A percentile compares a stretch with the other conserved stretches of the same genome.
Evolutionary conservation across 2,888 invertebrate genomes (phyloP).

Genomic region (Drosophila prolongata): DNA sequence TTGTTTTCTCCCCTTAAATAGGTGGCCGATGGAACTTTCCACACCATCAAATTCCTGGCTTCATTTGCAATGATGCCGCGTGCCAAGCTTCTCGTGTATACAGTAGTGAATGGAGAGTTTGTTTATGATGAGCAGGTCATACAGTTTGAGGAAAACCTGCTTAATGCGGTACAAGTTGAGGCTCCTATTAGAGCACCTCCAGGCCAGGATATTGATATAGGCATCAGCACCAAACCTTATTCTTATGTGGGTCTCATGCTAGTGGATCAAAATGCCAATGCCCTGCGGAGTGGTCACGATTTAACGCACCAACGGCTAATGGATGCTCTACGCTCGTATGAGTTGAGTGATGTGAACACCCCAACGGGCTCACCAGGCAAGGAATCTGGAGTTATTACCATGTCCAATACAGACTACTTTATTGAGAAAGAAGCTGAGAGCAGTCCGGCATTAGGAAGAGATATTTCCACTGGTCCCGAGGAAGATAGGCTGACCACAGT

Average conservation of each 20-base stretch:
- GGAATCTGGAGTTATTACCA: constrained; percentile 81
- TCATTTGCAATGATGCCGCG: constrained; percentile 93
- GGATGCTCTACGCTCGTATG: constrained; percentile 80
- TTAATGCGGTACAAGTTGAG: constrained; percentile 91
- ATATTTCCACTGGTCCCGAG: constrained; percentile 54
- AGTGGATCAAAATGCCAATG: constrained; percentile 92
- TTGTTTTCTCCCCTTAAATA: constrained; percentile 16
- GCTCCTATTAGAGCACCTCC: constrained; percentile 89
- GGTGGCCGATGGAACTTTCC: constrained; percentile 80
- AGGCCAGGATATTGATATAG: constrained; percentile 91
- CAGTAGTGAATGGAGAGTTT: constrained; percentile 90
- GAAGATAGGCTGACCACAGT: constrained; percentile 81
- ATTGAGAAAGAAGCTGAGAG: constrained; percentile 78
- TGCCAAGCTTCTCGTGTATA: constrained; percentile 92
- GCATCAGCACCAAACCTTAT: constrained; percentile 92
- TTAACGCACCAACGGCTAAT: constrained; percentile 75
- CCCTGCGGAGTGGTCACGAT: constrained; percentile 86
- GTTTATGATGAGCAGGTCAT: constrained; percentile 95
- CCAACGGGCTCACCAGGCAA: constrained; percentile 80
- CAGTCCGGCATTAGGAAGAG: constrained; percentile 58
- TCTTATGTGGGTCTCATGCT: constrained; percentile 95
- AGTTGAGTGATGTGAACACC: constrained; percentile 76
- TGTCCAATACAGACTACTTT: constrained; percentile 82
- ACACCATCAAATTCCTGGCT: constrained; percentile 87
- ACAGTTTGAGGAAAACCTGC: constrained; percentile 90